A percentile compares a stretch with the other conserved stretches of the same genome.
phyloP scores from a whole-genome alignment of 1,140 invertebrate species.

The Papilio xuthus region DNA sequence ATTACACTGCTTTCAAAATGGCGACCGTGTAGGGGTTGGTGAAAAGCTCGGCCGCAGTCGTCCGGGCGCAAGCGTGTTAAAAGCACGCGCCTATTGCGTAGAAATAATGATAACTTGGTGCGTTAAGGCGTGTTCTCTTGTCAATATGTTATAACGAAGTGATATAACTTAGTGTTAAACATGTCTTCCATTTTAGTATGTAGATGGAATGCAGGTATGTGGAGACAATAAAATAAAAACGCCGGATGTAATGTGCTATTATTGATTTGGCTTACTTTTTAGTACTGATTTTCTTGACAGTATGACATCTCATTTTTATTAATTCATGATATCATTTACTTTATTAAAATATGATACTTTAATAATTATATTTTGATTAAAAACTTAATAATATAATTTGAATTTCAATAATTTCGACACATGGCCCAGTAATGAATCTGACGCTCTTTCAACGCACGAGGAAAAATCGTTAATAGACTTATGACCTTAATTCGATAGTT shows the following conservation, averaged over 20 bases:
- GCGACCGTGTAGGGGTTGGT: not conserved
- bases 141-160: constrained; percentile 13
- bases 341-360: too few relatives aligned
- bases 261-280: not conserved
- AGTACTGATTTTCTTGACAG: not conserved
- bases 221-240: not conserved
- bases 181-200: constrained; percentile 18
- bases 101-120: not conserved
- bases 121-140: not conserved
- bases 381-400: too few relatives aligned
- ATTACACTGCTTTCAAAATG: constrained; percentile 1
- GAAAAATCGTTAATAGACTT: not conserved
- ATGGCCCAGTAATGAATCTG: not conserved
- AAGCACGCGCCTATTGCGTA: not conserved
- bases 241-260: not conserved
- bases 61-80: constrained; percentile 6
- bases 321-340: too few relatives aligned
- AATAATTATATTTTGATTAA: too few relatives aligned
- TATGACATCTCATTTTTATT: not conserved
- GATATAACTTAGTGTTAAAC: not conserved
- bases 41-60: not conserved
- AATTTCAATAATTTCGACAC: too few relatives aligned
- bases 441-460: not conserved
- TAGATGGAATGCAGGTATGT: constrained; percentile 5
- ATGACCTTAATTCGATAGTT: not conserved